A percentile compares a stretch with the other conserved stretches of the same genome.
These are phyloP conservation scores for Epinephelus moara DNA, from an alignment of 2,113 vertebrate species.

Conservation along the genomic window DNA sequence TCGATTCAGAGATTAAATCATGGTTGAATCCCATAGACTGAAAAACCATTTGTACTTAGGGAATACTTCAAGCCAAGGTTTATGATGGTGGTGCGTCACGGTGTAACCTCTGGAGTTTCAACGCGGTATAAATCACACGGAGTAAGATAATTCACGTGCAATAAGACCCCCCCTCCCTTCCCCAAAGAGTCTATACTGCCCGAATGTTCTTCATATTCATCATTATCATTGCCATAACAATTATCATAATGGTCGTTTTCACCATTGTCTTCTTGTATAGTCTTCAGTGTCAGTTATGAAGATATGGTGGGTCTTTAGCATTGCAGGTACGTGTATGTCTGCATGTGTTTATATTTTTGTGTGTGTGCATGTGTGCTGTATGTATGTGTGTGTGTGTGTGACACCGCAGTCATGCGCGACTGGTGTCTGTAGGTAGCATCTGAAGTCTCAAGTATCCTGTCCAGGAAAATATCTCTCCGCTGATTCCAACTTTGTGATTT, in stretches of 20 bases:
- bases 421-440: constrained; percentile 79
- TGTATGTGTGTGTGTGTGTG: constrained; percentile 34
- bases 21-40: constrained; percentile 52
- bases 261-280: constrained; percentile 62
- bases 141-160: constrained; percentile 99
- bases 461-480: constrained; percentile 62
- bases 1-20: constrained; percentile 33
- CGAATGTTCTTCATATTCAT: constrained; percentile 83
- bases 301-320: constrained; percentile 62
- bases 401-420: constrained; percentile 58
- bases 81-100: constrained; percentile 59
- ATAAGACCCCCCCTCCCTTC: constrained; percentile 87
- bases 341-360: constrained; percentile 52
- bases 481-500: constrained; percentile 63
- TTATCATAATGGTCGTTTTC: constrained; percentile 69
- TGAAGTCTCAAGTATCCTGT: constrained; percentile 75
- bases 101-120: constrained; percentile 70
- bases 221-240: constrained; percentile 64
- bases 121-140: constrained; percentile 98
- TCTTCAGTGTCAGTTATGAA: constrained; percentile 65
- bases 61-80: constrained; percentile 68
- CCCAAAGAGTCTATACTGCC: constrained; percentile 80
- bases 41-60: constrained; percentile 62
- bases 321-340: constrained; percentile 55
- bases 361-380: constrained; percentile 31